These are phyloP conservation scores for Sternotherus odoratus DNA, from an alignment of 2,797 vertebrate species.

Conservation along the genomic window DNA sequence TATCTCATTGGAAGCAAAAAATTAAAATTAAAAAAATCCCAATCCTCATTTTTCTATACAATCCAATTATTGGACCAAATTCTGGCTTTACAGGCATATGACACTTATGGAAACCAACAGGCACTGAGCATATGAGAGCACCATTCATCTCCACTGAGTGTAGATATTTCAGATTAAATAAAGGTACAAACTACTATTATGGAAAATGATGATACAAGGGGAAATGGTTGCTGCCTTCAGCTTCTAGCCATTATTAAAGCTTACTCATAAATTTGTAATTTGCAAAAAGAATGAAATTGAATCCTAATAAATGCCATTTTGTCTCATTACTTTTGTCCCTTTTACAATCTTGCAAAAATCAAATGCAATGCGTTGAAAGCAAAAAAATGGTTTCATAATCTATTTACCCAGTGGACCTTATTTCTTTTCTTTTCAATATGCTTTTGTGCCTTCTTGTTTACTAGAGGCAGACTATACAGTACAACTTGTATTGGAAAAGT, in stretches of 20 bases:
- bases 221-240: neutral
- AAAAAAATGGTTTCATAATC: neutral
- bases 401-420: neutral
- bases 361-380: neutral
- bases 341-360: neutral
- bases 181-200: neutral
- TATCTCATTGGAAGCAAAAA: neutral
- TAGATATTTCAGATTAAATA: neutral
- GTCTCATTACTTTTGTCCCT: neutral
- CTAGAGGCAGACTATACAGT: neutral
- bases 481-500: neutral
- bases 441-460: neutral
- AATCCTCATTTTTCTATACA: neutral
- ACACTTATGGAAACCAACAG: neutral
- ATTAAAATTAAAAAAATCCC: neutral
- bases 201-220: neutral
- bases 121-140: neutral
- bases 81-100: neutral
- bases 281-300: neutral
- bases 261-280: neutral
- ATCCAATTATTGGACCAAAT: neutral
- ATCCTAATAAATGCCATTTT: neutral
- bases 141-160: neutral
- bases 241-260: neutral
- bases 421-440: neutral